These are phyloP conservation scores for Chymomyza amoena DNA, from an alignment of 2,888 invertebrate species.

Conservation along the genomic window DNA sequence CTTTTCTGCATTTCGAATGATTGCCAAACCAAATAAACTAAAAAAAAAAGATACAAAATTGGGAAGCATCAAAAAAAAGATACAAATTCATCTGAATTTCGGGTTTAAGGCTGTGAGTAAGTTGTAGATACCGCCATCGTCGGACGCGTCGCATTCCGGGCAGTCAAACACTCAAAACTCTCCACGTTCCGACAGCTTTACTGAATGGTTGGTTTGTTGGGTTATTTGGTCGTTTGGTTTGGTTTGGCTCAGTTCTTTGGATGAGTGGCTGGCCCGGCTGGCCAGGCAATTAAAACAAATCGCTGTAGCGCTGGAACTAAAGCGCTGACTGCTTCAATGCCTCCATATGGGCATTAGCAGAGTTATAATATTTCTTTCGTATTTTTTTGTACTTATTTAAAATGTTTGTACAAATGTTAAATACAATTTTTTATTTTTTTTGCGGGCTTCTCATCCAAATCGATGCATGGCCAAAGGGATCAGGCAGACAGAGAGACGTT, in stretches of 20 bases:
- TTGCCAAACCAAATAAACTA: slow-evolving; percentile 15
- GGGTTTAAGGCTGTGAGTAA: slow-evolving; percentile 60
- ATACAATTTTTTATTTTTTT: slow-evolving; percentile 11
- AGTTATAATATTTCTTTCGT: background rate
- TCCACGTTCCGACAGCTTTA: background rate
- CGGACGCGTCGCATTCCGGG: background rate
- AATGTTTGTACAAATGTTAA: background rate
- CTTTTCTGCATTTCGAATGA: slow-evolving; percentile 32
- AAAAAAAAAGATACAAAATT: slow-evolving; percentile 29
- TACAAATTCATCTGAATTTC: slow-evolving; percentile 63
- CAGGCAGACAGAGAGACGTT: slow-evolving; percentile 7
- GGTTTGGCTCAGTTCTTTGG: background rate
- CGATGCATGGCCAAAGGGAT: slow-evolving; percentile 55
- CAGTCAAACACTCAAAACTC: background rate
- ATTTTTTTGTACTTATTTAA: background rate
- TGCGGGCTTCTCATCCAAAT: slow-evolving; percentile 21
- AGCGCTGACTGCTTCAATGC: slow-evolving; percentile 36
- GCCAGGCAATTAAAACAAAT: slow-evolving; percentile 59
- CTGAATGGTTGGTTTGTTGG: background rate
- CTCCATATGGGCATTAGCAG: slow-evolving; percentile 15
- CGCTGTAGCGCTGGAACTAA: slow-evolving; percentile 46
- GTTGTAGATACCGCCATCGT: slow-evolving; percentile 26
- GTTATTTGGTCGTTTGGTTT: background rate
- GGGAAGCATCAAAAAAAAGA: slow-evolving; percentile 16
- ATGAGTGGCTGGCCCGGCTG: slow-evolving; percentile 2